Base-by-base conservation (phyloP, 2,888 invertebrate species). In the Cylindroiulus punctatus region DNA sequence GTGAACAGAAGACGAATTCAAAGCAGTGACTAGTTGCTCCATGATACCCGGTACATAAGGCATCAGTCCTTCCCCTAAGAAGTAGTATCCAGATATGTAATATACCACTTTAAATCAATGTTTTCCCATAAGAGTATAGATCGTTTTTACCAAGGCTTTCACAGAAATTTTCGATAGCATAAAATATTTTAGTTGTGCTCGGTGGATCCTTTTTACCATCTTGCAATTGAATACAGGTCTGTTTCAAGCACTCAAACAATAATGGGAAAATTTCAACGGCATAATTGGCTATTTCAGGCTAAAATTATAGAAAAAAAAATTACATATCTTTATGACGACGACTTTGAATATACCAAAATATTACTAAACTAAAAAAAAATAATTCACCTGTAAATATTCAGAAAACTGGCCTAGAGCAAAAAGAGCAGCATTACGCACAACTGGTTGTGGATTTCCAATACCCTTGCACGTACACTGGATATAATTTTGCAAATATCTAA, bases 381-480 rank as follows among this genome's bases (percentile, higher is more conserved):
- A 81, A 84, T 32, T 36, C 87, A 93, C 93, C 91, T 94, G 95
- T 84, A 96, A 91, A 91, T 94, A 93, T 90, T 96, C 96, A 0
- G 95, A 94, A 91, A 95, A 96, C 90, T 96, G 95, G 0, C 95
- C 96, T 5, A 96, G 91, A 0, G 95, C 94, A 91, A 95, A 96
- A 84, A 96, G 93, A 0, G 95, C 95, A 0, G 95, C 94, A 90
- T 95, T 95, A 84, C 95, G 92, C 7, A 96, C 95, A 12, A 93
- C 91, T 0, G 93, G 91, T 87, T 93, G 92, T 0, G 92, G 91
- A 90, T 95, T 94, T 57, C 92, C 92, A 84, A 96, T 94, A 30
- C 95, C 96, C 87, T 93, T 92, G 90, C 94, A 94, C 19, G 95
- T 94, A 88, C 94, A 94, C 88, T 94, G 93, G 85, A 96, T 90